Evolutionary conservation across 2,888 invertebrate genomes (phyloP).

Genomic region (Watsonalla binaria): DNA sequence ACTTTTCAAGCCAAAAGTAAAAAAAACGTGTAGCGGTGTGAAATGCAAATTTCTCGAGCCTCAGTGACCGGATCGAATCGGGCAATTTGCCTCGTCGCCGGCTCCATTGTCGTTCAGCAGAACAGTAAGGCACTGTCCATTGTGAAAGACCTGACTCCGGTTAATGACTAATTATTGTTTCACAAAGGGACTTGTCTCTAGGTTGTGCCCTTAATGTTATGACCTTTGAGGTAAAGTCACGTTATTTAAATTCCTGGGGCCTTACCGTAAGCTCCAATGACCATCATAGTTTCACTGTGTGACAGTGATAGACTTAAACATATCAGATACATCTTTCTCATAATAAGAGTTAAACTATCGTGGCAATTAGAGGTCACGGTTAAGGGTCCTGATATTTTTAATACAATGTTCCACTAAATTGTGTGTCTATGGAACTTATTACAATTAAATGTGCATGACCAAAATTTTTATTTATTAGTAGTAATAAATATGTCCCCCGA

Average conservation of each 20-base stretch:
- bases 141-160: background rate
- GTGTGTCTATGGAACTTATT: too few species aligned
- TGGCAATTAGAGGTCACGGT: too few species aligned
- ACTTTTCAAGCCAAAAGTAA: background rate
- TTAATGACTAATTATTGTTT: background rate
- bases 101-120: slow-evolving; percentile 15
- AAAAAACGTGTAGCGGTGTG: background rate
- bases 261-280: too few species aligned
- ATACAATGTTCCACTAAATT: too few species aligned
- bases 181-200: background rate
- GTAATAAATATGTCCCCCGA: background rate
- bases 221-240: too few species aligned
- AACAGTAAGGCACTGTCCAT: slow-evolving; percentile 6
- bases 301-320: too few species aligned
- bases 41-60: background rate
- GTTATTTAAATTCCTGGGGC: too few species aligned
- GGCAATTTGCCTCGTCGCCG: slow-evolving; percentile 16
- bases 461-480: background rate
- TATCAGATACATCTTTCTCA: too few species aligned
- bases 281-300: too few species aligned
- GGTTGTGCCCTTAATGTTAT: background rate
- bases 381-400: too few species aligned
- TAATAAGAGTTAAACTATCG: too few species aligned
- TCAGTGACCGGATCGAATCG: slow-evolving; percentile 16
- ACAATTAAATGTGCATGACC: too few species aligned